Base-by-base conservation (phyloP, 2,113 vertebrate genomes). In the Mustela nigripes region DNA sequence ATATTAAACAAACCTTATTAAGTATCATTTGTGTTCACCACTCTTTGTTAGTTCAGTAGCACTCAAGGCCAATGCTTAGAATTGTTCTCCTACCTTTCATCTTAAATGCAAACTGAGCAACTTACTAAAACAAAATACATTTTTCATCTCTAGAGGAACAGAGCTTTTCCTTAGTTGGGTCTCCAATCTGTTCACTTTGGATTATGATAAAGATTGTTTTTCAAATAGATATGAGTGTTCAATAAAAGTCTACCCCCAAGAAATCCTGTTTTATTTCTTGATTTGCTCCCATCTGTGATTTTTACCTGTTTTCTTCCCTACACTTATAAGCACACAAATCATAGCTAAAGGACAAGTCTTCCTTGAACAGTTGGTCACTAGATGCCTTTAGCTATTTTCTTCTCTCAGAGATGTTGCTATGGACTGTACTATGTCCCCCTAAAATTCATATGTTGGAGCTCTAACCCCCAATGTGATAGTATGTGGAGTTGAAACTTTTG, bases 171-270 rank as follows among this genome's bases (percentile, higher is more conserved):
- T 18, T 81, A 8, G 7, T 45, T 67, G 31, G 7, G 18, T 84
- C n/a, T 28, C 58, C 53, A 67, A 5, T 79, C 24, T 80, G 11
- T 85, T 2, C 14, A 80, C 58, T 92, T 74, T 62, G 53, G 90
- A 95, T 86, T 92, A 42, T 45, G 63, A 53, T 62, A 83, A 78
- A 92, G 50, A 81, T 89, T 87, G 14, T 48, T 90, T 60, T 91
- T 95, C 60, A 95, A 76, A 82, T 19, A 62, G 74, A 45, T 26
- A 9, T 42, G n/a, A 56, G 28, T 45, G 12, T 50, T 10, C 45
- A 15, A 42, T 48, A 84, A 95, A 56, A 67, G 58, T 78, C 58
- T 83, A 50, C 39, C 36, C 36, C n/a, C 4, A 62, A 48, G 60
- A 94, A 63, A 83, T 78, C 0, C 4, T 39, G 4, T 42, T 86